Conservation (phyloP, 1,140 invertebrate species). For the Pogonomyrmex californicus region DNA sequence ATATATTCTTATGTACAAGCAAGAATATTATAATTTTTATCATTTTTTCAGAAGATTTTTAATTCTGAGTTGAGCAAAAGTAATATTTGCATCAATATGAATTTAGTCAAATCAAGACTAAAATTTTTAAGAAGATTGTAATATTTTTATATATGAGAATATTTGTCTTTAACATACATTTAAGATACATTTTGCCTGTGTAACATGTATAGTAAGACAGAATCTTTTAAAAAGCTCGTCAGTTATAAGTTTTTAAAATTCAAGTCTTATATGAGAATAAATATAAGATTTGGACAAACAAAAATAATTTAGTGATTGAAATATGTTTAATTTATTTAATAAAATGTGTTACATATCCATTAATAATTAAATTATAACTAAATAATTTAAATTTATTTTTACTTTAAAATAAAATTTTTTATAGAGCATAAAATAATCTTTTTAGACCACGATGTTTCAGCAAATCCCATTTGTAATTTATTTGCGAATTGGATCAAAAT, state of each 20-base stretch:
- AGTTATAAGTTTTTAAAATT: background rate
- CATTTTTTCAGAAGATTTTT: background rate
- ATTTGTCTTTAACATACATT: too few relatives aligned
- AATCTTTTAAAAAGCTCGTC: background rate
- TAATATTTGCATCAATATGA: too few relatives aligned
- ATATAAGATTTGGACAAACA: background rate
- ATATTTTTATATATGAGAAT: too few relatives aligned
- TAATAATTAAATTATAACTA: background rate
- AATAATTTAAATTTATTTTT: background rate
- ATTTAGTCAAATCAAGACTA: too few relatives aligned
- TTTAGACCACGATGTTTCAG: background rate
- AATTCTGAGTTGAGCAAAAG: too few relatives aligned
- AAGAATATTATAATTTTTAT: background rate
- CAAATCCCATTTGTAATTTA: slow-evolving; percentile 21
- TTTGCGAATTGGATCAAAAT: background rate
- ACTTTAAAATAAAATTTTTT: background rate
- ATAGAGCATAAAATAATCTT: background rate
- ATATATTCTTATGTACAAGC: too few relatives aligned
- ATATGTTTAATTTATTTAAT: background rate
- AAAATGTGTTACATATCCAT: background rate
- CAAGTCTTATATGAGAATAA: background rate
- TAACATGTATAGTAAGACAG: background rate
- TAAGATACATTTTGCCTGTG: too few relatives aligned
- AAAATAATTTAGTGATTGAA: background rate
- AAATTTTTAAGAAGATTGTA: too few relatives aligned